Conservation (phyloP, 2,797 vertebrate genomes). For the Gymnocypris eckloni region DNA sequence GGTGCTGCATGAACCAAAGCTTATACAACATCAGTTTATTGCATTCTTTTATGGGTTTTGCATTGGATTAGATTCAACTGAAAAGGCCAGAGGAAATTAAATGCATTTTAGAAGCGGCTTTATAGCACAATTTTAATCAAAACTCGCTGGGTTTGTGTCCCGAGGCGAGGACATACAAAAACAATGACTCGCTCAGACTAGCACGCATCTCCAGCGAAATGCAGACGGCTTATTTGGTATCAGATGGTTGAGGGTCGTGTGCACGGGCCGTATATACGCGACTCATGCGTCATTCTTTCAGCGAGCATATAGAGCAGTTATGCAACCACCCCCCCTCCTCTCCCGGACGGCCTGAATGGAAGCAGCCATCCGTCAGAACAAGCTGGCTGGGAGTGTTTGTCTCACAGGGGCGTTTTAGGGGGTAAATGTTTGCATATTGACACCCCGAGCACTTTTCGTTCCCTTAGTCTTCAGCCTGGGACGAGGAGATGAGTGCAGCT, state of each 20-base stretch:
- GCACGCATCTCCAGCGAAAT: background rate
- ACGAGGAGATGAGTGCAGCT: constrained; percentile 34
- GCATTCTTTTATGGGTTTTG: background rate
- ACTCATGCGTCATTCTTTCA: constrained; percentile 51
- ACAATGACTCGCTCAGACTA: constrained; percentile 1
- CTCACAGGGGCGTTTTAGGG: background rate
- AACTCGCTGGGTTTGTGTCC: background rate
- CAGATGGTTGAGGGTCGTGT: background rate
- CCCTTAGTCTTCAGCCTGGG: background rate
- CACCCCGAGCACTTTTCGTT: background rate
- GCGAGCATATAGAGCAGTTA: constrained; percentile 66
- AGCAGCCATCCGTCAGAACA: constrained; percentile 59
- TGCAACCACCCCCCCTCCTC: constrained; percentile 39
- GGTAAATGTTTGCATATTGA: background rate
- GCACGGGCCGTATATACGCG: constrained; percentile 20
- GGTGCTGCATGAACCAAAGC: background rate
- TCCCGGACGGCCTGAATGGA: constrained; percentile 54
- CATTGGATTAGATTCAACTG: background rate
- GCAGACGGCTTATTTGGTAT: background rate
- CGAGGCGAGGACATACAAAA: background rate
- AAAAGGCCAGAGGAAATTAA: background rate
- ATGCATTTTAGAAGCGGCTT: background rate
- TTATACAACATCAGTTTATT: constrained; percentile 21
- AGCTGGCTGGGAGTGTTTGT: background rate
- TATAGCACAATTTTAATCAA: constrained; percentile 21